phyloP scores from a whole-genome alignment of 2,888 invertebrate genomes.

The Spodoptera picta region DNA sequence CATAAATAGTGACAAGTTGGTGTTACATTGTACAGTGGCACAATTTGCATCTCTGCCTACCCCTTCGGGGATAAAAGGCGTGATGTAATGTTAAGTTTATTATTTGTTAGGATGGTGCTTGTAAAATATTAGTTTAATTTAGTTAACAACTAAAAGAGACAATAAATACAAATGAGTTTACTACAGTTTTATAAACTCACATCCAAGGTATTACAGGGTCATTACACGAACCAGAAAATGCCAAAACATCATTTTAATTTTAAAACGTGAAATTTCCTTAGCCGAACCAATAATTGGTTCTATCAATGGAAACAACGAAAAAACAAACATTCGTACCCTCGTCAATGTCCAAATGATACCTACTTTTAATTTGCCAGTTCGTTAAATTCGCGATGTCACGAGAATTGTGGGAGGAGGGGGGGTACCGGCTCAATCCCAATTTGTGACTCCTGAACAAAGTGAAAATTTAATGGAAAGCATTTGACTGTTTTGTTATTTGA shows the following conservation, averaged over 20 bases:
- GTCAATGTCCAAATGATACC: conserved; percentile 73
- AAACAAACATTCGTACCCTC: conserved; percentile 64
- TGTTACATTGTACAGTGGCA: too few species aligned
- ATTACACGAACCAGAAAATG: background rate
- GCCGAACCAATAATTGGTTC: conserved; percentile 48
- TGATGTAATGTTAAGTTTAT: too few species aligned
- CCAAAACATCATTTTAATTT: conserved; percentile 23
- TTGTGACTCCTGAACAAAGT: conserved; percentile 39
- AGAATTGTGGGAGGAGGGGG: conserved; percentile 37
- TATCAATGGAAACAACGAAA: conserved; percentile 51
- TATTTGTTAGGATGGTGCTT: too few species aligned
- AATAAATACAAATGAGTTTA: too few species aligned
- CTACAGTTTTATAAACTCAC: too few species aligned
- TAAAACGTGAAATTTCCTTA: conserved; percentile 19
- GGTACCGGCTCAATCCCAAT: conserved; percentile 58
- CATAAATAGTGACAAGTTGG: too few species aligned
- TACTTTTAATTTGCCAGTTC: conserved; percentile 76
- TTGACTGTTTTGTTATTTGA: conserved; percentile 19
- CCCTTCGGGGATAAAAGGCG: too few species aligned
- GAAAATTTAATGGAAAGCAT: conserved; percentile 34
- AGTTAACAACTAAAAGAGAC: too few species aligned
- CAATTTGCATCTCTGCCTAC: too few species aligned
- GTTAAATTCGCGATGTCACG: conserved; percentile 68
- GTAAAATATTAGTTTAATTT: too few species aligned
- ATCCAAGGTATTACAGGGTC: too few species aligned